These are phyloP conservation scores for Plebejus argus DNA, from an alignment of 2,888 invertebrate species.

Conservation along the genomic window DNA sequence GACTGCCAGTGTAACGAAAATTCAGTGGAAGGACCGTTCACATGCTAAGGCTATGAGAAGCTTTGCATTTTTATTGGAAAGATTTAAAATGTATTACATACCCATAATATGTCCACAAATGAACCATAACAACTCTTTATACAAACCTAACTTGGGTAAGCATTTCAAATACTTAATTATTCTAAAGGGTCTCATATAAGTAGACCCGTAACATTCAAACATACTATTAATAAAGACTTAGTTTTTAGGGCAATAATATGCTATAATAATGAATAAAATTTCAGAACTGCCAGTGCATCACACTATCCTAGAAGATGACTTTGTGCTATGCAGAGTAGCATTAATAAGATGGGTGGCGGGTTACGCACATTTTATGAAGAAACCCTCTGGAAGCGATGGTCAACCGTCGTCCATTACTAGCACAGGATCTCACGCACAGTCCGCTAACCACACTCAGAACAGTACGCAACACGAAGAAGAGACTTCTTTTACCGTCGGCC, in stretches of 20 bases:
- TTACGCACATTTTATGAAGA: constrained; percentile 89
- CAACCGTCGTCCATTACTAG: constrained; percentile 75
- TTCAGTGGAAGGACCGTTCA: constrained; percentile 94
- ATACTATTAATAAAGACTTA: background rate
- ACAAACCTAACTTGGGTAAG: constrained; percentile 89
- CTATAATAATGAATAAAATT: constrained; percentile 35
- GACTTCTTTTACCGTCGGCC: constrained; percentile 71
- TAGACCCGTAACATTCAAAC: no score
- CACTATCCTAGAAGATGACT: constrained; percentile 85
- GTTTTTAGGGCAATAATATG: background rate
- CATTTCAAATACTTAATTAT: constrained; percentile 34
- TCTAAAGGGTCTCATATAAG: background rate
- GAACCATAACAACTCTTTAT: constrained; percentile 88
- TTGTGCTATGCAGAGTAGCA: constrained; percentile 88
- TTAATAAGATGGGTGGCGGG: constrained; percentile 94
- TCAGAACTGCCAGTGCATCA: constrained; percentile 88
- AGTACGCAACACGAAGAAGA: constrained; percentile 73
- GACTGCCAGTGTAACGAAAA: constrained; percentile 93
- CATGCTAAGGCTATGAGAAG: constrained; percentile 89
- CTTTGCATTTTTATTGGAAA: constrained; percentile 94
- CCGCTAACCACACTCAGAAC: constrained; percentile 66
- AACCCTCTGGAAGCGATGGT: constrained; percentile 77
- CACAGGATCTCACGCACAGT: constrained; percentile 66
- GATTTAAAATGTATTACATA: constrained; percentile 94
- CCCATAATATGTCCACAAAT: constrained; percentile 95